Percentiles rank a stretch among this genome's conserved stretches.
phyloP scores from a whole-genome alignment of 2,113 vertebrate genomes.

The Todiramphus saurophagus region DNA sequence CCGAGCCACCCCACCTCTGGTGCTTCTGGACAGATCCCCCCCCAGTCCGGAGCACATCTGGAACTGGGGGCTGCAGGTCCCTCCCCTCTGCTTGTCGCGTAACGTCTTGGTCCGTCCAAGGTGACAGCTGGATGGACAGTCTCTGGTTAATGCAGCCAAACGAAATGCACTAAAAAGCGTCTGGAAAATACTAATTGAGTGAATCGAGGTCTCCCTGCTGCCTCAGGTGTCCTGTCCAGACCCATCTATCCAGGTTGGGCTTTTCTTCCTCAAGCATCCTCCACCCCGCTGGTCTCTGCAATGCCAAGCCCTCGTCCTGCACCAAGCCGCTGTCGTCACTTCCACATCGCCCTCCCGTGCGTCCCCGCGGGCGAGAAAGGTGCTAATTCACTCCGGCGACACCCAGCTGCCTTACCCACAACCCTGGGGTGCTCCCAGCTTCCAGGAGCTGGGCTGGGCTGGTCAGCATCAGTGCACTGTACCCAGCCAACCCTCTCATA shows the following conservation, averaged over 20 bases:
- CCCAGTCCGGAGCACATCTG: not conserved
- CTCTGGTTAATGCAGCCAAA: not conserved
- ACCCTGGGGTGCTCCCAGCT: conserved; percentile 9
- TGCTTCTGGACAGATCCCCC: not conserved
- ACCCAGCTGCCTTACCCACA: conserved; percentile 1
- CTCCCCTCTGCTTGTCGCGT: not conserved
- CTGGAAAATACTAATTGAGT: not conserved
- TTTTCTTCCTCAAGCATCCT: not conserved
- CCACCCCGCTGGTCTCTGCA: not conserved
- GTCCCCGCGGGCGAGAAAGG: not conserved
- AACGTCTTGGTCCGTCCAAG: not conserved
- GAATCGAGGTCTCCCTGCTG: not conserved
- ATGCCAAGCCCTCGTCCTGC: not conserved
- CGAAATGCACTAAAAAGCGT: not conserved
- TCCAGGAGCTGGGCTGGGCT: not conserved
- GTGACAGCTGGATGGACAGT: rapidly evolving
- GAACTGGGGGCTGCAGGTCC: rapidly evolving
- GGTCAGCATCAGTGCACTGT: conserved; percentile 76
- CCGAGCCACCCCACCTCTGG: not conserved
- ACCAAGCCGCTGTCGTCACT: not conserved
- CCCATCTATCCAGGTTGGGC: not conserved
- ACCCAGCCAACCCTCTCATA: conserved; percentile 69
- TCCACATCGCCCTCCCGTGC: not conserved
- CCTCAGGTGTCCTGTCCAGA: not conserved
- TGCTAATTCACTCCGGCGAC: conserved; percentile 13